These are phyloP conservation scores for Phyllotreta striolata DNA, from an alignment of 2,888 invertebrate genomes.

Conservation along the genomic window DNA sequence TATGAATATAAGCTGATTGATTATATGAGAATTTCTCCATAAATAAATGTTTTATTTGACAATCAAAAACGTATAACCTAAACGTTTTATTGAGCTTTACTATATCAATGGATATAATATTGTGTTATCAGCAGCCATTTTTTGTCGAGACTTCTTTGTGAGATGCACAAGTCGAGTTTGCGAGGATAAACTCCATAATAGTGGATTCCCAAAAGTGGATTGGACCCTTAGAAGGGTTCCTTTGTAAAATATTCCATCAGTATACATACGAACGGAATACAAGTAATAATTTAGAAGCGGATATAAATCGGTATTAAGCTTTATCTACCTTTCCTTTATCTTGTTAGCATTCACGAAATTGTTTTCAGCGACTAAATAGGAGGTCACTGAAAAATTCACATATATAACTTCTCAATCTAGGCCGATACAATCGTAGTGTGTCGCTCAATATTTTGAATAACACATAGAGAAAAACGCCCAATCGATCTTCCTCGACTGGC, in stretches of 20 bases:
- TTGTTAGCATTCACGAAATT: constrained; percentile 1
- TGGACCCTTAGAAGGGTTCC: constrained; percentile 46
- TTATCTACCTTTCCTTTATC: constrained; percentile 34
- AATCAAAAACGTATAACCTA: constrained; percentile 26
- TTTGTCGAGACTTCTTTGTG: constrained; percentile 54
- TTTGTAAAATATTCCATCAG: constrained; percentile 49
- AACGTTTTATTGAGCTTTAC: constrained; percentile 28
- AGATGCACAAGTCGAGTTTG: constrained; percentile 44
- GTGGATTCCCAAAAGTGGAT: constrained; percentile 52
- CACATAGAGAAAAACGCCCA: background rate
- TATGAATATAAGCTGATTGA: too few species aligned
- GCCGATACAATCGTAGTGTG: constrained; percentile 1
- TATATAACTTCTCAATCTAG: background rate
- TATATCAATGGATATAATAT: constrained; percentile 43
- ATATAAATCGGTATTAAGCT: constrained; percentile 48
- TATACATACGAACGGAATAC: constrained; percentile 44
- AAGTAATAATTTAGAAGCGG: constrained; percentile 50
- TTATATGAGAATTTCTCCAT: too few species aligned
- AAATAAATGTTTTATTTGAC: background rate
- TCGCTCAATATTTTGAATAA: constrained; percentile 14
- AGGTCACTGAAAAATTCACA: too few species aligned
- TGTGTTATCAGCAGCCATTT: constrained; percentile 54
- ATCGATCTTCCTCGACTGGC: constrained; percentile 11
- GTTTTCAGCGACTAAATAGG: too few species aligned
- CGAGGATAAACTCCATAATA: constrained; percentile 52